Percentiles rank a stretch among this genome's conserved stretches.
Evolutionary conservation across 2,113 vertebrate genomes (phyloP).

Genomic region (Eclectus roratus): DNA sequence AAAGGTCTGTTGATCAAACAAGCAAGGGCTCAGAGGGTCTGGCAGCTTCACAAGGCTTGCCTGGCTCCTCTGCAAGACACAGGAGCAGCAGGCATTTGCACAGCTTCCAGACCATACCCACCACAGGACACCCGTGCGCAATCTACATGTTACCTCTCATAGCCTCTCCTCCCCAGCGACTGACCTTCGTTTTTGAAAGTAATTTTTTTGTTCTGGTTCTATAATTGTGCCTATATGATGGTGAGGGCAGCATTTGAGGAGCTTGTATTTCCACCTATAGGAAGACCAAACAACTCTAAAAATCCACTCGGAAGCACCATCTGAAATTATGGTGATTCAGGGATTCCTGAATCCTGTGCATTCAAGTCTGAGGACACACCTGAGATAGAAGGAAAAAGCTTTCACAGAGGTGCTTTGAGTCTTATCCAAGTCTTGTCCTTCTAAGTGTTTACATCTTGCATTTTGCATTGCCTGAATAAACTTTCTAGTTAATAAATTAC

Average conservation of each 20-base stretch:
- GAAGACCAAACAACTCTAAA: background rate
- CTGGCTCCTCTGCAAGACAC: background rate
- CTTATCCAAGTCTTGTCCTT: background rate
- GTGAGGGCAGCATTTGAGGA: background rate
- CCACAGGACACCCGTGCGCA: background rate
- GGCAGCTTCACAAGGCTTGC: background rate
- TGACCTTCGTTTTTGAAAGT: background rate
- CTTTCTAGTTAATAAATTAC: constrained; percentile 30
- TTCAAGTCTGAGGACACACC: background rate
- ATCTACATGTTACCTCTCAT: background rate
- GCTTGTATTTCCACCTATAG: background rate
- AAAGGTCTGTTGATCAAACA: background rate
- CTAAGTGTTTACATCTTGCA: background rate
- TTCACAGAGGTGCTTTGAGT: background rate
- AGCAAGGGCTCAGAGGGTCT: accelerated
- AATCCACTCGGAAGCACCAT: background rate
- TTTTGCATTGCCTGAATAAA: background rate
- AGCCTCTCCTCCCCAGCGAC: background rate
- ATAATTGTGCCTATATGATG: background rate
- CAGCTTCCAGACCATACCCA: background rate
- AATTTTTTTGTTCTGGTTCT: background rate
- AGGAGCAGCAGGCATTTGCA: background rate
- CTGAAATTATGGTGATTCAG: background rate
- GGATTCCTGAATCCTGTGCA: background rate
- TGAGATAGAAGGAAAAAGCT: background rate